A percentile compares a stretch with the other conserved stretches of the same genome.
phyloP scores from a whole-genome alignment of 35 echinoderm and acorn worm species.

The Holothuria glaberrima region DNA sequence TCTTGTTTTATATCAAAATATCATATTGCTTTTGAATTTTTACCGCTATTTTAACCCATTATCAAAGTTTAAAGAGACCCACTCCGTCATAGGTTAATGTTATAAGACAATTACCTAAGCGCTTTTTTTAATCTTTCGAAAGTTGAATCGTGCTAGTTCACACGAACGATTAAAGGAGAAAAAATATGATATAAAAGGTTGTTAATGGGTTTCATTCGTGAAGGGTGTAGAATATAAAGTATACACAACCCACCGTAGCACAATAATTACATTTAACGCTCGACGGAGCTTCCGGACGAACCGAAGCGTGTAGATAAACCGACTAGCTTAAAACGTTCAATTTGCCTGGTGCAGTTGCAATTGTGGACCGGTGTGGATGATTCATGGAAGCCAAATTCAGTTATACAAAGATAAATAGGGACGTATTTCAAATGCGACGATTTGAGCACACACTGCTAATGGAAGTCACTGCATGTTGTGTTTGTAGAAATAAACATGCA shows the following conservation, averaged over 20 bases:
- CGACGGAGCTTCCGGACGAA: conserved; percentile 18
- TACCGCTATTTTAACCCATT: conserved; percentile 41
- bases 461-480: not conserved
- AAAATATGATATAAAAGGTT: conserved; percentile 36
- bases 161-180: conserved; percentile 25
- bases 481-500: no score
- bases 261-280: conserved; percentile 47
- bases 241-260: conserved; percentile 31
- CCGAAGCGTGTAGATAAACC: conserved; percentile 24
- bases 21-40: not conserved
- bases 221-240: conserved; percentile 37
- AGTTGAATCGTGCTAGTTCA: conserved; percentile 37
- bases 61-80: conserved; percentile 17
- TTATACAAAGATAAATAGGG: conserved; percentile 33
- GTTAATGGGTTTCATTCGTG: conserved; percentile 40
- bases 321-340: not conserved
- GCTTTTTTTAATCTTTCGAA: conserved; percentile 45
- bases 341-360: not conserved
- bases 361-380: not conserved
- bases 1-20: no score
- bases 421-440: conserved; percentile 26
- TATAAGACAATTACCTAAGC: conserved; percentile 44
- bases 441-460: conserved; percentile 36
- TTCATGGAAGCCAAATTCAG: conserved; percentile 20
- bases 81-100: conserved; percentile 28